phyloP scores from a whole-genome alignment of 35 echinoderm and acorn worm species.

The Stichopus chloronotus region DNA sequence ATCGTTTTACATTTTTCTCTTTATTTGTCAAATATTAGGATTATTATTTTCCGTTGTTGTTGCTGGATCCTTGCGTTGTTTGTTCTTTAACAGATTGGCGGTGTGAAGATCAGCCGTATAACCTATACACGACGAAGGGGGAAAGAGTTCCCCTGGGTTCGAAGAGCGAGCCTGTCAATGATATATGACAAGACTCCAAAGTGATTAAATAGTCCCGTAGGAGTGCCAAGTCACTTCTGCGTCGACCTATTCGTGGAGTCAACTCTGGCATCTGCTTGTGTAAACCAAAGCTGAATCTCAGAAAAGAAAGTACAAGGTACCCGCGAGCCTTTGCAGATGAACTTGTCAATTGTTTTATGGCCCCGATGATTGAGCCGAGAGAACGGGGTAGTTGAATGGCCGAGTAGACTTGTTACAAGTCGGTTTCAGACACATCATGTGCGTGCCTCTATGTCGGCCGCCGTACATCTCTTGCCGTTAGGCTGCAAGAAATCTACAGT shows the following conservation, averaged over 20 bases:
- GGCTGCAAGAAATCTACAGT: no score
- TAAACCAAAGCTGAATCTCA: not conserved
- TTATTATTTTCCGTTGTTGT: no score
- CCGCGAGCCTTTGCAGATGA: not conserved
- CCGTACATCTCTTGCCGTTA: no score
- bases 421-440: not conserved
- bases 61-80: not conserved
- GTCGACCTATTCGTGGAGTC: not conserved
- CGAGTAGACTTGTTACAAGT: not conserved
- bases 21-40: slow-evolving; percentile 37
- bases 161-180: not conserved
- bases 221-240: not conserved
- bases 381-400: slow-evolving; percentile 1
- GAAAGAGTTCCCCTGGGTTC: not conserved
- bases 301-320: not conserved
- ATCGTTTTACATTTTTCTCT: no score
- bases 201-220: slow-evolving; percentile 45
- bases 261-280: not conserved
- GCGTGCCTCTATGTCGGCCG: no score
- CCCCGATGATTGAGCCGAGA: not conserved
- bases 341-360: not conserved
- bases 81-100: not conserved
- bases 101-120: not conserved
- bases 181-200: slow-evolving; percentile 35
- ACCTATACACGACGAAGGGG: not conserved